Percentiles rank a stretch among this genome's conserved stretches.
phyloP scores from a whole-genome alignment of 1,140 invertebrate species.

The Archivesica marissinica region DNA sequence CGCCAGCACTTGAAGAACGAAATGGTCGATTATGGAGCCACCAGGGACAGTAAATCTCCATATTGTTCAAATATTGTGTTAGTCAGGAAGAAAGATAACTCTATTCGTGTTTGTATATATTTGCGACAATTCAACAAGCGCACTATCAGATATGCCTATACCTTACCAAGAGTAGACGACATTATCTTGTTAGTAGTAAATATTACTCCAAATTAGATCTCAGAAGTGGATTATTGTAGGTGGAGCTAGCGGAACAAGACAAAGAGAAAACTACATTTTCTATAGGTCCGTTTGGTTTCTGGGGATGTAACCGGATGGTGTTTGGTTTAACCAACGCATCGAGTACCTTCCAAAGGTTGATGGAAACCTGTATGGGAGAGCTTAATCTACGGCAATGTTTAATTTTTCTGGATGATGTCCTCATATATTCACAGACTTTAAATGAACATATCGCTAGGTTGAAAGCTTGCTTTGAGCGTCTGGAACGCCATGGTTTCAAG shows the following conservation, averaged over 20 bases:
- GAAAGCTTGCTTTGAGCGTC: too few species aligned
- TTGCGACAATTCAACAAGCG: constrained; percentile 80
- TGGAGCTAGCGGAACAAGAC: neutral
- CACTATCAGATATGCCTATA: constrained; percentile 84
- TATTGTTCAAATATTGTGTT: constrained; percentile 29
- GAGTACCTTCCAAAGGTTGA: too few species aligned
- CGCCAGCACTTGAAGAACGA: constrained; percentile 24
- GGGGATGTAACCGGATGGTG: neutral
- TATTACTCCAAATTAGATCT: neutral
- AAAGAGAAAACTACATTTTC: too few species aligned
- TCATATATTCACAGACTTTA: too few species aligned
- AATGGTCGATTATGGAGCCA: constrained; percentile 26
- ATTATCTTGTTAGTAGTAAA: constrained; percentile 75
- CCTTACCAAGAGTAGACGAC: constrained; percentile 85
- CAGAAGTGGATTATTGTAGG: neutral
- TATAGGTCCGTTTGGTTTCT: neutral
- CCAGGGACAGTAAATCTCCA: neutral
- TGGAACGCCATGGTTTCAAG: too few species aligned
- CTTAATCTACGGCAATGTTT: too few species aligned
- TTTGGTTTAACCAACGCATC: neutral
- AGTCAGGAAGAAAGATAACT: constrained; percentile 38
- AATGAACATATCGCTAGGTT: too few species aligned
- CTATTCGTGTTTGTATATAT: constrained; percentile 11
- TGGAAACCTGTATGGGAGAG: too few species aligned
- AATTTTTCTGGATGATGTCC: too few species aligned